phyloP scores from a whole-genome alignment of 2,888 invertebrate species.

The Ditula angustiorana region DNA sequence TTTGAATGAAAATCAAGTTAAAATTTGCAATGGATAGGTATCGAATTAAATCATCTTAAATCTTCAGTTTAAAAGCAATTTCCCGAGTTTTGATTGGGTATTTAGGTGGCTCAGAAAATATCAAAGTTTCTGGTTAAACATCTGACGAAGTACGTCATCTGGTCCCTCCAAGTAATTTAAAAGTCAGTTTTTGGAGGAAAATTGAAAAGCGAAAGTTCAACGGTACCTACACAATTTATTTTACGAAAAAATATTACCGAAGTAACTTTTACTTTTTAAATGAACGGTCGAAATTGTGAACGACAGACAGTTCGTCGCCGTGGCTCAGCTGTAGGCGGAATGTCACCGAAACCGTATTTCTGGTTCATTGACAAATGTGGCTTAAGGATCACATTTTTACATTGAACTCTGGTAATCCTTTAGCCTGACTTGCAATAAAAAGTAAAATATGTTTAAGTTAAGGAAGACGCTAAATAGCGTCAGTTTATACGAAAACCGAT shows the following conservation, averaged over 20 bases:
- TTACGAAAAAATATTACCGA: constrained; percentile 17
- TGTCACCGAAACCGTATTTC: neutral
- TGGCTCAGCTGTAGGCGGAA: neutral
- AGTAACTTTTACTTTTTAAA: constrained; percentile 1
- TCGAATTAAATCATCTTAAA: constrained; percentile 19
- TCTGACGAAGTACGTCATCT: constrained; percentile 39
- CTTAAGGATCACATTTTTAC: too few relatives aligned
- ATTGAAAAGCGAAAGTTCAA: constrained; percentile 37
- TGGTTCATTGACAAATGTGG: too few relatives aligned
- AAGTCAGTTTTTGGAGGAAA: constrained; percentile 37
- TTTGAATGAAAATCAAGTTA: neutral
- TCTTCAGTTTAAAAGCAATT: constrained; percentile 27
- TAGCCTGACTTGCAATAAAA: too few relatives aligned
- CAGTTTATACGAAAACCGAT: too few relatives aligned
- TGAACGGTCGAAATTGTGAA: neutral
- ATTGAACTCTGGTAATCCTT: too few relatives aligned
- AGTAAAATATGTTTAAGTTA: too few relatives aligned
- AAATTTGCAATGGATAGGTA: constrained; percentile 13
- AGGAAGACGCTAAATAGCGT: too few relatives aligned
- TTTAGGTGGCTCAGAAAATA: constrained; percentile 30
- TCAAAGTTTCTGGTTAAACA: constrained; percentile 32
- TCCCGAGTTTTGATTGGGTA: constrained; percentile 27
- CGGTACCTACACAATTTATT: constrained; percentile 21
- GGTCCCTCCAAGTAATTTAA: constrained; percentile 35
- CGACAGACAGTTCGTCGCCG: neutral